A percentile compares a stretch with the other conserved stretches of the same genome.
phyloP scores from a whole-genome alignment of 2,888 invertebrate genomes.

The Mesodorylaimus sp. region DNA sequence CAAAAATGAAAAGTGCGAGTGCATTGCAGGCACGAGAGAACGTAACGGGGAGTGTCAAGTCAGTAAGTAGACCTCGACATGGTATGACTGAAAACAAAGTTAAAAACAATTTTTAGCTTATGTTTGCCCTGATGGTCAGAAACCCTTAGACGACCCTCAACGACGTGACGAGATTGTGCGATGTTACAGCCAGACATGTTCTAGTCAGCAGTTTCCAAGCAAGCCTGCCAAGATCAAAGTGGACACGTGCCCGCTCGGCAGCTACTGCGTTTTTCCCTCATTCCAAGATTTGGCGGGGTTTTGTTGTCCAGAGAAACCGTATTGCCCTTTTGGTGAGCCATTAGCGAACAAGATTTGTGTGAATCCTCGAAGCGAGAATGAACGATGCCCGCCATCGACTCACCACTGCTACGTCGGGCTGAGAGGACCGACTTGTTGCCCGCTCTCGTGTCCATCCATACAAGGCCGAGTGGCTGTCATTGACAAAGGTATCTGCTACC shows the following conservation, averaged over 20 bases:
- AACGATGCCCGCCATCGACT: neutral
- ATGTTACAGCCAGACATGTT: neutral
- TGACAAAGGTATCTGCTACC: neutral
- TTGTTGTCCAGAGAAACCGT: neutral
- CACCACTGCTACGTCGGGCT: neutral
- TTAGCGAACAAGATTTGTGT: neutral
- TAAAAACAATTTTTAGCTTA: neutral
- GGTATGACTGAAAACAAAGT: neutral
- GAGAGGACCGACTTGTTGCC: neutral
- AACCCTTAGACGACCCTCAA: neutral
- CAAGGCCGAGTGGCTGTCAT: neutral
- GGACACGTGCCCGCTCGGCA: neutral
- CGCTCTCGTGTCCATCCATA: neutral
- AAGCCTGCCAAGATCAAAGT: neutral
- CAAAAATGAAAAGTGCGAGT: neutral
- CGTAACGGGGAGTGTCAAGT: neutral
- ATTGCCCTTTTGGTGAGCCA: neutral
- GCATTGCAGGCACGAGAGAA: neutral
- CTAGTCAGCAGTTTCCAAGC: neutral
- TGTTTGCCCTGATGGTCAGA: neutral
- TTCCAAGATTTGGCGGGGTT: neutral
- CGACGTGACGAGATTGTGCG: neutral
- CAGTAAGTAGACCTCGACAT: neutral
- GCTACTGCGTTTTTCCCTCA: neutral
- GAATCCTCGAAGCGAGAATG: neutral